Evolutionary conservation across 2,888 invertebrate species (phyloP).

Genomic region (Lithosia quadra): DNA sequence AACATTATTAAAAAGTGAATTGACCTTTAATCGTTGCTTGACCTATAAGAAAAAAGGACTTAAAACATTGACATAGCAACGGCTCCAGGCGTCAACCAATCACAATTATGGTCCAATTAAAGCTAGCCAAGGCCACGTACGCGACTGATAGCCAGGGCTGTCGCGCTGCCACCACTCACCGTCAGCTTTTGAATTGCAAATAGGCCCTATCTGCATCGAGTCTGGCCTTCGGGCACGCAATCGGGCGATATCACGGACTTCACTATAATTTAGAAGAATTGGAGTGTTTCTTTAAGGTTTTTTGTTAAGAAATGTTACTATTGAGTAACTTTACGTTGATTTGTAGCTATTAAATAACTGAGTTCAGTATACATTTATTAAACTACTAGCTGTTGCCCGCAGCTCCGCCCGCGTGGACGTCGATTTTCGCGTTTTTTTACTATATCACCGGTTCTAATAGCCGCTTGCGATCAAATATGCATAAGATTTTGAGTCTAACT

Average conservation of each 20-base stretch:
- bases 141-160: constrained; percentile 54
- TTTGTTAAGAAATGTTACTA: constrained; percentile 16
- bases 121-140: constrained; percentile 44
- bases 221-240: constrained; percentile 64
- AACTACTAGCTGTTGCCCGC: no score
- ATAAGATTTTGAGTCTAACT: no score
- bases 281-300: constrained; percentile 31
- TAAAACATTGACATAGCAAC: constrained; percentile 9
- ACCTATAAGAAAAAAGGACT: background rate
- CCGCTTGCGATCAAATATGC: no score
- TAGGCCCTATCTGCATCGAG: constrained; percentile 57
- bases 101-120: constrained; percentile 54
- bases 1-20: background rate
- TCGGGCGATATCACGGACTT: constrained; percentile 60
- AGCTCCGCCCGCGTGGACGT: no score
- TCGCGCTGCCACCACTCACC: constrained; percentile 56
- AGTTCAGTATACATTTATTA: no score
- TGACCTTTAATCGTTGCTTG: background rate
- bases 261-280: constrained; percentile 44
- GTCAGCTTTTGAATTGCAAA: constrained; percentile 62
- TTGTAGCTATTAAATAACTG: background rate
- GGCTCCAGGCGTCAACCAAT: constrained; percentile 22
- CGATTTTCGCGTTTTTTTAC: no score
- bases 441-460: no score
- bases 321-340: constrained; percentile 10